A percentile compares a stretch with the other conserved stretches of the same genome.
Conservation (phyloP, 2,888 invertebrate species). For the Seira musarum region DNA sequence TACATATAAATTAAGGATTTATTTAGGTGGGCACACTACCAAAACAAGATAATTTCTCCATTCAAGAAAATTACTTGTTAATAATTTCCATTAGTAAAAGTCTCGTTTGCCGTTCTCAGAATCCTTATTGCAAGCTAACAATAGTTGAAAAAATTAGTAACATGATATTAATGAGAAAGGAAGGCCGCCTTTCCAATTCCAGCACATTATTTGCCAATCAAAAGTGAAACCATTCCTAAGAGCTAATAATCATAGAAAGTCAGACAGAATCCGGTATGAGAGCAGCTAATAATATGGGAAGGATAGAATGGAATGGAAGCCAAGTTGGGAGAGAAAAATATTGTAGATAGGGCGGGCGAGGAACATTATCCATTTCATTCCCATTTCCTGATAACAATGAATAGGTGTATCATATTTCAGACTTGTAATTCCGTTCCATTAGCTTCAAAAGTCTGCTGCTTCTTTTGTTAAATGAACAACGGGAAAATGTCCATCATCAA, state of each 20-base stretch:
- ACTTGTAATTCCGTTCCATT: background rate
- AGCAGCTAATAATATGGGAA: too few species aligned
- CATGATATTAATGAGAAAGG: background rate
- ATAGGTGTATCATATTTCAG: background rate
- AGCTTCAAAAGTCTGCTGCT: background rate
- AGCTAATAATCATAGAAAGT: background rate
- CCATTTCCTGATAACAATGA: background rate
- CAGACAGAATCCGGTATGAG: background rate
- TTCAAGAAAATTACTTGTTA: background rate
- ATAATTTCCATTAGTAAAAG: background rate
- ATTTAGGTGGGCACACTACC: background rate
- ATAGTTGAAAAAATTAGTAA: background rate
- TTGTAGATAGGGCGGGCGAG: too few species aligned
- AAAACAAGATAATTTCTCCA: background rate
- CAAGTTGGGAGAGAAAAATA: too few species aligned
- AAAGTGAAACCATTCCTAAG: background rate
- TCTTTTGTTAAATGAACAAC: background rate
- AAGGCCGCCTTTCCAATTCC: background rate
- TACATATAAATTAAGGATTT: background rate
- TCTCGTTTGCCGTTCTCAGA: background rate
- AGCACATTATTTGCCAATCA: slow-evolving; percentile 1
- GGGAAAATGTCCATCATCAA: background rate
- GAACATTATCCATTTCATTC: too few species aligned
- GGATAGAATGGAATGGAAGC: too few species aligned
- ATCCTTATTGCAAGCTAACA: background rate